phyloP scores from a whole-genome alignment of 2,888 invertebrate species.

The Marronus borbonicus region DNA sequence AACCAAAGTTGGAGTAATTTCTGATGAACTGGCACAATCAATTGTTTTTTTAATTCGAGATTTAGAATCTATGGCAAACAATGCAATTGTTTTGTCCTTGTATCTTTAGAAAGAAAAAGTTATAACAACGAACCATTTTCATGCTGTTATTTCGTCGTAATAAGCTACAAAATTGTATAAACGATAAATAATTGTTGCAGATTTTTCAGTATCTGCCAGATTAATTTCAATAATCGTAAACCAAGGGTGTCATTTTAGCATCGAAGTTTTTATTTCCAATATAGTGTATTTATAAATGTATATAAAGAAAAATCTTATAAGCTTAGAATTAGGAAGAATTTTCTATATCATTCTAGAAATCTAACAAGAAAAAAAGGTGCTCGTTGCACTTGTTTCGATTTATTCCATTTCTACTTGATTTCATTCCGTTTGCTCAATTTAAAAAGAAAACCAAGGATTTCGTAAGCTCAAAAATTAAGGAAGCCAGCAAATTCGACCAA shows the following conservation, averaged over 20 bases:
- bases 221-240: background rate
- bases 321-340: constrained; percentile 29
- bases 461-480: constrained; percentile 31
- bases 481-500: constrained; percentile 26
- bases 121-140: no score
- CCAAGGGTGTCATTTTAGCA: background rate
- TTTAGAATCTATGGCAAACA: no score
- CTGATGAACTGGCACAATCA: no score
- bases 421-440: constrained; percentile 36
- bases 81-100: no score
- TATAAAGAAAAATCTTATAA: constrained; percentile 29
- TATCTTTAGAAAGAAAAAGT: no score
- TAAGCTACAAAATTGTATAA: background rate
- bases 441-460: constrained; percentile 8
- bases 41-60: no score
- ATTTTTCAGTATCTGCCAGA: constrained; percentile 4
- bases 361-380: constrained; percentile 3
- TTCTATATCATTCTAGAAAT: constrained; percentile 36
- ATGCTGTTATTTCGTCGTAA: background rate
- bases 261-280: constrained; percentile 8
- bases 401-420: background rate
- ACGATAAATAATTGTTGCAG: constrained; percentile 17
- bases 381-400: background rate
- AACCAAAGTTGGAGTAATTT: no score
- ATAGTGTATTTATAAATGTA: constrained; percentile 24